Evolutionary conservation across 1,140 invertebrate genomes (phyloP), one percentile per base, ranked within the genome.

Genomic region (Ips nitidus): DNA sequence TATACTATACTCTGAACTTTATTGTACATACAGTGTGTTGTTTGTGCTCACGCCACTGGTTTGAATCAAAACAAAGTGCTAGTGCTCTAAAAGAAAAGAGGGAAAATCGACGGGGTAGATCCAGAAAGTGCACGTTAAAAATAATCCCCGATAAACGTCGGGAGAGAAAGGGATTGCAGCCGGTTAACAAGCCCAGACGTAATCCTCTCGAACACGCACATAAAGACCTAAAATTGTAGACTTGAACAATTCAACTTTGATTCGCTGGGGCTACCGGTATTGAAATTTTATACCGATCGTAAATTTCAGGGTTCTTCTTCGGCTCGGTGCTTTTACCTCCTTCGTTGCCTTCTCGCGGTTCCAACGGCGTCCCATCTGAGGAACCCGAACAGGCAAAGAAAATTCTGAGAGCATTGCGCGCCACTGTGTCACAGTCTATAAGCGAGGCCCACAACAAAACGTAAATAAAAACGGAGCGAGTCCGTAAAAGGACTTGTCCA

Each of bases 221-320:
- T 75, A 75, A 75, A 75, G 73, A 73, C 69, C 70, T 69, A 69
- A 75, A 75, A 74, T 70, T 74, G 71, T 72, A 66, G 71, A 68
- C 69, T 72, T 69, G 64, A 65, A 71, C 73, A 71, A 71, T 72
- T 64, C 64, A 66, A 52, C 22, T 58, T 64, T 58, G 60, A 61
- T 67, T 53, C 62, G 72, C 63, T 65, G 45, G 66, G 59, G 71
- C 74, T 75, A 75, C 74, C 66, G 71, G 74, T 73, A 71, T 75
- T 75, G 73, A 72, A 22, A 64, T 73, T 72, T 74, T 72, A 66
- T 71, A 60, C 65, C 39, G 62, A 42, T 65, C 69, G 38, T 70
- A 65, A 58, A 70, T 65, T 70, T 62, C 41, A 55, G 5, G 7
- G 8, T 55, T 55, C 37, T 55, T 7, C n/a, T 47, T 47, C 4